A percentile compares a stretch with the other conserved stretches of the same genome.
phyloP scores from a whole-genome alignment of 2,888 invertebrate genomes.

The Tetropium fuscum region DNA sequence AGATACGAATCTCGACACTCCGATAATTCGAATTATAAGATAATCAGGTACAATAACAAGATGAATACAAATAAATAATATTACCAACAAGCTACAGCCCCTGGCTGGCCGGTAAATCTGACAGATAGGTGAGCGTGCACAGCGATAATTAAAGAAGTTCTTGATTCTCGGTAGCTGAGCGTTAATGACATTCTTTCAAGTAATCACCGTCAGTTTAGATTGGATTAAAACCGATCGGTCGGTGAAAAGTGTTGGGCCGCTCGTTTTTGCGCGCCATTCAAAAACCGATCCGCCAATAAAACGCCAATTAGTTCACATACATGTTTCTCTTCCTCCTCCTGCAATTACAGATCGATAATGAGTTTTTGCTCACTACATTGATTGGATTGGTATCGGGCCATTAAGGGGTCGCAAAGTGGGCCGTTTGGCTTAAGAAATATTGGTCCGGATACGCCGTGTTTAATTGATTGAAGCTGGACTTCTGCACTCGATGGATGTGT shows the following conservation, averaged over 20 bases:
- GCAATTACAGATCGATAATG: constrained; percentile 26
- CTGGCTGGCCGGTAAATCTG: constrained; percentile 3
- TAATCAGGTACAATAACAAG: constrained; percentile 36
- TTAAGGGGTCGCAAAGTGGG: not conserved
- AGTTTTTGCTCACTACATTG: not conserved
- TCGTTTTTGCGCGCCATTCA: constrained; percentile 24
- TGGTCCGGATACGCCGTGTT: not conserved
- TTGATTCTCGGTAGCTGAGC: constrained; percentile 23
- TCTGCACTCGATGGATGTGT: too few relatives aligned
- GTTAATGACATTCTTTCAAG: constrained; percentile 32
- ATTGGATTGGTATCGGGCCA: constrained; percentile 4
- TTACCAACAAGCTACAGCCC: constrained; percentile 20
- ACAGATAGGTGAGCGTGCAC: constrained; percentile 4
- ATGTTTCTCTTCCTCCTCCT: constrained; percentile 25
- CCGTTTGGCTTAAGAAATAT: not conserved
- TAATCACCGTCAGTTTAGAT: constrained; percentile 27
- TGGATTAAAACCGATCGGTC: constrained; percentile 26
- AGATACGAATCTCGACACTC: constrained; percentile 42
- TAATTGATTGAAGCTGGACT: not conserved
- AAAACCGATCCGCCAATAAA: constrained; percentile 33
- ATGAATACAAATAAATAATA: constrained; percentile 28
- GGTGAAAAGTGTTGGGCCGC: constrained; percentile 10
- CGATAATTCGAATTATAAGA: constrained; percentile 45
- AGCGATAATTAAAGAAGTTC: constrained; percentile 28
- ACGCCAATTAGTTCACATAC: constrained; percentile 41